A percentile compares a stretch with the other conserved stretches of the same genome.
Evolutionary conservation across 2,888 invertebrate species (phyloP).

Genomic region (Aspidiotus rigidus): DNA sequence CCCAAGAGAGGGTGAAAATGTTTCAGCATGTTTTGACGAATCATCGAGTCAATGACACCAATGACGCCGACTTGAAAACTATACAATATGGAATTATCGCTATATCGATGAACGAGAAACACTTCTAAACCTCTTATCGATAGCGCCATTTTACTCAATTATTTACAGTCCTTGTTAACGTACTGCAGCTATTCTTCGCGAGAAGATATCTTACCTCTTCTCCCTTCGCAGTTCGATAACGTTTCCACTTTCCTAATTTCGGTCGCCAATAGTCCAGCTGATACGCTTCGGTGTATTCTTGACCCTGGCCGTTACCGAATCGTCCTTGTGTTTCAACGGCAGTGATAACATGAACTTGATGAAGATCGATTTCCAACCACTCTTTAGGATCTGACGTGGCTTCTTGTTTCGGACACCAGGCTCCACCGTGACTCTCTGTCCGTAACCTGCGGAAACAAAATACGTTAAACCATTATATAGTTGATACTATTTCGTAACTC

Average conservation of each 20-base stretch:
- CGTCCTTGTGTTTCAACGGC: constrained; percentile 76
- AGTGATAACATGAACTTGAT: constrained; percentile 68
- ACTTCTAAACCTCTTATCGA: no score
- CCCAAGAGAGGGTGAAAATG: no score
- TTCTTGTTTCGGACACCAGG: constrained; percentile 82
- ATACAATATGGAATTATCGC: no score
- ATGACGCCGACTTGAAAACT: no score
- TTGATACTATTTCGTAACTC: no score
- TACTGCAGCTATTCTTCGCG: no score
- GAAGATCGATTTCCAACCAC: constrained; percentile 73
- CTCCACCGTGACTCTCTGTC: constrained; percentile 73
- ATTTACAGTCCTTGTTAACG: no score
- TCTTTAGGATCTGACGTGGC: constrained; percentile 67
- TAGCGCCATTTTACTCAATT: no score
- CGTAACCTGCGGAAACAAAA: constrained; percentile 55
- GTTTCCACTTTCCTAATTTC: constrained; percentile 68
- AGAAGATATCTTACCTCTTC: constrained; percentile 59
- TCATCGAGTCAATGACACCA: no score
- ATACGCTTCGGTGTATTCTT: constrained; percentile 76
- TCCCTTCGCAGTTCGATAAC: constrained; percentile 63
- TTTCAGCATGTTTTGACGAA: no score
- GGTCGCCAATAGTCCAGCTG: constrained; percentile 77
- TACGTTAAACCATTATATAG: no score
- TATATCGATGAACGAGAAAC: no score
- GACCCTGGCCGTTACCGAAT: constrained; percentile 83